These are phyloP conservation scores for Tetanocera ferruginea DNA, from an alignment of 2,888 invertebrate genomes.

Conservation along the genomic window DNA sequence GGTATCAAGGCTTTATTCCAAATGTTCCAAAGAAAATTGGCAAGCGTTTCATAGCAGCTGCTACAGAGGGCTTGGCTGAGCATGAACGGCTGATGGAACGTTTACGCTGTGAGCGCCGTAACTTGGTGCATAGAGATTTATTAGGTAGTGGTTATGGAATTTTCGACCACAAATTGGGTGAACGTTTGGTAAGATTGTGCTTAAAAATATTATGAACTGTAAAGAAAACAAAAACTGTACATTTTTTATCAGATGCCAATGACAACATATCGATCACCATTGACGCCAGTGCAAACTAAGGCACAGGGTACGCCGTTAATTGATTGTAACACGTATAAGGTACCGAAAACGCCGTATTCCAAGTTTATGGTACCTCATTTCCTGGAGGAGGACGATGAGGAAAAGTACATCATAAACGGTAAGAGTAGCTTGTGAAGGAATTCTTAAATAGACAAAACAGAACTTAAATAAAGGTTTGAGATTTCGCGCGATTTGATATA, in stretches of 20 bases:
- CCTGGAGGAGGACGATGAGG: conserved; percentile 61
- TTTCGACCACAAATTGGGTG: conserved; percentile 60
- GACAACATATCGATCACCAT: conserved; percentile 79
- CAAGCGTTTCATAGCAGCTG: conserved; percentile 79
- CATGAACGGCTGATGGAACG: conserved; percentile 77
- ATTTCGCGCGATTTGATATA: no score
- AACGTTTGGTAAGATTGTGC: conserved; percentile 56
- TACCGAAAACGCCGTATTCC: conserved; percentile 64
- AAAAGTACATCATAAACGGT: conserved; percentile 66
- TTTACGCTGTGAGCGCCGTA: conserved; percentile 71
- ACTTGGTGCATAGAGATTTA: conserved; percentile 58
- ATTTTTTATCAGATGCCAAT: conserved; percentile 73
- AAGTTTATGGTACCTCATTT: conserved; percentile 66
- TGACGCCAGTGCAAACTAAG: conserved; percentile 78
- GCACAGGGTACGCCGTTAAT: conserved; percentile 76
- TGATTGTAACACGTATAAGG: conserved; percentile 72
- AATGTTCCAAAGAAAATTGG: conserved; percentile 77
- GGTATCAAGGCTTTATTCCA: conserved; percentile 79
- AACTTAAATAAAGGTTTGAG: no score
- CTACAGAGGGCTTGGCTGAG: conserved; percentile 80
- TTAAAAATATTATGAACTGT: neutral
- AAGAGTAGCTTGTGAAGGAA: conserved; percentile 8
- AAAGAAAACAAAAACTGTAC: neutral
- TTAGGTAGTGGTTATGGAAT: conserved; percentile 59
- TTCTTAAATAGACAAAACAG: no score